Base-by-base conservation (phyloP, 1,140 invertebrate genomes). In the Trachymyrmex septentrionalis region DNA sequence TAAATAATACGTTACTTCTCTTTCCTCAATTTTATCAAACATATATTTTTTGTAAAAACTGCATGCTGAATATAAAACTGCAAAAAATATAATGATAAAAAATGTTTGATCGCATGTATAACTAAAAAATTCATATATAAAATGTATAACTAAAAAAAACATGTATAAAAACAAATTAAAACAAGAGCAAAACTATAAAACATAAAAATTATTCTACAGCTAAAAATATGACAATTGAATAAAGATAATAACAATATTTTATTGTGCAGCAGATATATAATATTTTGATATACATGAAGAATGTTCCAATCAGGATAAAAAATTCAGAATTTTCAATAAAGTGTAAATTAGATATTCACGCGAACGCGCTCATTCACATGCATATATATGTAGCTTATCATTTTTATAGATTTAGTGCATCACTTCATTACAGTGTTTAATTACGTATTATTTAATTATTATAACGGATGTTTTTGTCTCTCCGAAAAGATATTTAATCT, bases 141-240 rank as follows among this genome's bases (percentile, higher is more conserved):
- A 34, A 34, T 34, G 30, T 6, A 34, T 34, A 34, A 34, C 30
- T 34, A 34, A 34, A 34, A 34, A 34, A 34, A 34, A 34, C 7
- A 6, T 34, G 30, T 34, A 34, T 34, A 34, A 34, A 34, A 34
- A 30, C 30, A 12, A 24, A 10, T 30, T 16, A 2, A 78, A 34
- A 78, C 1, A 34, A 6, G 24, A 14, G 5, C 9, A 24, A 78
- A 78, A 48, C 7, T 38, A 38, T 34, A 21, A 21, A 66, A 50
- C 21, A 9, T 66, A 12, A 48, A 64, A 66, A 21, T 77, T 3
- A 44, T 48, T 38, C 34, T 38, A 38, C 34, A 38, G 38, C 57
- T 78, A 44, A 69, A 81, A 81, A 69, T 64, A 81, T 14, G 4
- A 27, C 34, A 38, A 38, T 38, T 38, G 34, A 38, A 69, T 12